Base-by-base conservation (phyloP, 37 sponge, comb jelly and placozoan species). In the Chondrilla cf. caribensis region DNA sequence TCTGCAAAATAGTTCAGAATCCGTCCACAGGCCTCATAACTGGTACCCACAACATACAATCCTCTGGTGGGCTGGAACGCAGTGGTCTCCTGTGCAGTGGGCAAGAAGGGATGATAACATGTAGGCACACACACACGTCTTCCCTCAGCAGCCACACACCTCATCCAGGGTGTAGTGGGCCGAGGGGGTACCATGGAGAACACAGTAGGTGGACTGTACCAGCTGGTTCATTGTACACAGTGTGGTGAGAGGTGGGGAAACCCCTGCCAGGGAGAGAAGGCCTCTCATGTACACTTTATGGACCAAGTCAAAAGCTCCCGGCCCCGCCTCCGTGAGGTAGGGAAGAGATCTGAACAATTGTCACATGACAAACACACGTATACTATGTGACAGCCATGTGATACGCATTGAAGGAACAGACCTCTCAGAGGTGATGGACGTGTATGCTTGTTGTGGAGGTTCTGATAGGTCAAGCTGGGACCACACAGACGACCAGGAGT, bases 11-110 rank as follows among this genome's bases (percentile, higher is more conserved):
- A 86, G 57, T 86, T 68, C 41, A 55, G 59, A 19, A 85, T 86
- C 7, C 79, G 77, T 0, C 85, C 86, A 57, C 73, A 55, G 51
- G 86, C 80, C 33, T 83, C 83, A 18, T 83, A 62, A 22, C 88
- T 68, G 2, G 70, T n/a, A 25, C 92, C 92, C 24, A 79, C 85
- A 0, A 87, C 84, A 54, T 91, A 84, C 85, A 91, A 80, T 7
- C 87, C 70, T 31, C 82, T 85, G 37, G 80, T 83, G 3, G 87
- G 88, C 88, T 91, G 40, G 38, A 72, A 33, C 68, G 17, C 68
- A 67, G 35, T 32, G 29, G 26, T 3, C 33, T 67, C 33, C 68
- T 38, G 41, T 3, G 40, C 33, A 29, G 28, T 7, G 28, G 17
- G 33, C 1, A 28, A 8, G 35, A 32, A 67, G 33, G 28, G 1